Evolutionary conservation across 2,797 vertebrate genomes (phyloP).

Genomic region (Clamator glandarius): DNA sequence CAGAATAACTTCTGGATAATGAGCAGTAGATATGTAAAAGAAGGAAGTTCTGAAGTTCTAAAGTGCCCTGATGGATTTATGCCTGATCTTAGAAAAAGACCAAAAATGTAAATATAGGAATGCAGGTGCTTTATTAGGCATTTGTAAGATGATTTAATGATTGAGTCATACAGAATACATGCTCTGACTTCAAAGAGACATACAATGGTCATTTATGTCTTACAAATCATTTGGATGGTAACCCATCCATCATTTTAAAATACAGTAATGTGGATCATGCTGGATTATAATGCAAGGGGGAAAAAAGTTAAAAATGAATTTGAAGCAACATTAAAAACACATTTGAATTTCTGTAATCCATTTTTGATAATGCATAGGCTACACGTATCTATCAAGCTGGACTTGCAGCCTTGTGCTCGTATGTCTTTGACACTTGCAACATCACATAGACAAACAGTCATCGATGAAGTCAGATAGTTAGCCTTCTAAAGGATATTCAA

Average conservation of each 20-base stretch:
- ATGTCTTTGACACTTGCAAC: not conserved
- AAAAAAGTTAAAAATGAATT: conserved; percentile 20
- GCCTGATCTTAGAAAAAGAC: conserved; percentile 60
- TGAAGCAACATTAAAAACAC: conserved; percentile 51
- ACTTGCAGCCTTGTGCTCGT: not conserved
- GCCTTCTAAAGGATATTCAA: not conserved
- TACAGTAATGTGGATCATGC: conserved; percentile 46
- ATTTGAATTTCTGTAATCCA: conserved; percentile 47
- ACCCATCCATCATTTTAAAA: conserved; percentile 63
- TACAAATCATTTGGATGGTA: conserved; percentile 68
- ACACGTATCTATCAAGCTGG: not conserved
- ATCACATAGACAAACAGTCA: not conserved
- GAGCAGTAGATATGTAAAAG: conserved; percentile 86
- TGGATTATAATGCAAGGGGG: conserved; percentile 34
- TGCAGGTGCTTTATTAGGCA: conserved; percentile 44
- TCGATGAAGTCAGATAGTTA: not conserved
- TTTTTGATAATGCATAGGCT: conserved; percentile 40
- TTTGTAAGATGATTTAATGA: conserved; percentile 67
- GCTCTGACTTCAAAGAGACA: conserved; percentile 53
- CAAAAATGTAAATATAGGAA: conserved; percentile 64
- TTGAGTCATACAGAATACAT: conserved; percentile 62
- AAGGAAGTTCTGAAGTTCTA: conserved; percentile 75
- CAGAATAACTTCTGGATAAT: conserved; percentile 90
- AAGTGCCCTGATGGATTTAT: conserved; percentile 70
- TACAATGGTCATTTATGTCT: conserved; percentile 56